Percentiles rank a stretch among this genome's conserved stretches.
Evolutionary conservation across 2,888 invertebrate genomes (phyloP).

Genomic region (Eupsilia transversa): DNA sequence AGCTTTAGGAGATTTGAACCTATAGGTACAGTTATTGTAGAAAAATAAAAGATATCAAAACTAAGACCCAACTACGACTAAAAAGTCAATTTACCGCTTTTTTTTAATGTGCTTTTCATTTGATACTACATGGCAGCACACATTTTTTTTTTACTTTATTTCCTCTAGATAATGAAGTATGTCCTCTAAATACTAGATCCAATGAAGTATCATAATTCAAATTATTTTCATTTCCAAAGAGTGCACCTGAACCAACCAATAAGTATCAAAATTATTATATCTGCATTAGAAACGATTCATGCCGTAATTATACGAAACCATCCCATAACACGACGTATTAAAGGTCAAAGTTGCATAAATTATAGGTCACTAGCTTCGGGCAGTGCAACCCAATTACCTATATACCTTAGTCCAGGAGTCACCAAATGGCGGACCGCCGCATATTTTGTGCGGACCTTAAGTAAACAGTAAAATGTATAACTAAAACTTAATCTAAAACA

Average conservation of each 20-base stretch:
- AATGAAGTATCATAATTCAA: constrained; percentile 4
- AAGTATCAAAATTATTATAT: constrained; percentile 53
- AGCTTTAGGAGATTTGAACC: background rate
- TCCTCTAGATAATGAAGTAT: too few species aligned
- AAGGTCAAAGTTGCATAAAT: constrained; percentile 59
- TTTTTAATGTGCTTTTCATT: too few species aligned
- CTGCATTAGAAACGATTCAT: constrained; percentile 32
- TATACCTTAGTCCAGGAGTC: too few species aligned
- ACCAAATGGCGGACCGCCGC: too few species aligned
- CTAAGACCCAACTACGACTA: too few species aligned
- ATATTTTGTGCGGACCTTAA: too few species aligned
- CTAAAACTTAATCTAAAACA: too few species aligned
- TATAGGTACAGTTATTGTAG: background rate
- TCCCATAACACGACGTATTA: constrained; percentile 44
- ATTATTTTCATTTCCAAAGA: constrained; percentile 3
- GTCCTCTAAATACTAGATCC: background rate
- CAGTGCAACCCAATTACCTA: constrained; percentile 58
- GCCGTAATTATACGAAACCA: constrained; percentile 49
- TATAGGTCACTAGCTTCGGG: constrained; percentile 33
- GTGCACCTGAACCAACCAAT: constrained; percentile 23
- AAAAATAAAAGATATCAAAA: too few species aligned
- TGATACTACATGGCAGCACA: too few species aligned
- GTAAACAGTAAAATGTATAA: too few species aligned
- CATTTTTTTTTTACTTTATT: too few species aligned
- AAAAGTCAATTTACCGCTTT: too few species aligned